Conservation (phyloP, 1,140 invertebrate species). For the Hirudo medicinalis region DNA sequence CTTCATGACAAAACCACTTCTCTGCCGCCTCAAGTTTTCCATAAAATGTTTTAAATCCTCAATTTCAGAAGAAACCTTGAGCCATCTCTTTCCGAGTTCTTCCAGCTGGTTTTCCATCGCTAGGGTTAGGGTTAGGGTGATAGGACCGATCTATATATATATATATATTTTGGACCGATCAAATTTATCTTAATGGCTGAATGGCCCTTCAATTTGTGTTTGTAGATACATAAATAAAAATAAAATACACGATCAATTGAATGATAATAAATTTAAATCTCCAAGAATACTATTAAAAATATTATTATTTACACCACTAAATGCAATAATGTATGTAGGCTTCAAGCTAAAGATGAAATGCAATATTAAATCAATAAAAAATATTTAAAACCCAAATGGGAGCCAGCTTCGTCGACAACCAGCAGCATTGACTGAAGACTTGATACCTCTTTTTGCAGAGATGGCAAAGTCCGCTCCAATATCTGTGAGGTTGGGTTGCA, state of each 20-base stretch:
- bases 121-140: no score
- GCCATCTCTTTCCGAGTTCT: slow-evolving; percentile 9
- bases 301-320: background rate
- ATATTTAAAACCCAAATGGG: background rate
- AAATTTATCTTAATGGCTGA: no score
- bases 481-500: background rate
- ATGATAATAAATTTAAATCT: background rate
- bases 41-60: background rate
- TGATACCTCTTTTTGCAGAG: background rate
- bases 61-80: background rate
- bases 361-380: background rate
- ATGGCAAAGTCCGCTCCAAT: background rate
- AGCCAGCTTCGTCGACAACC: background rate
- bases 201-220: no score
- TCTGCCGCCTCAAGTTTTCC: background rate
- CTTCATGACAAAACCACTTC: background rate
- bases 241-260: background rate
- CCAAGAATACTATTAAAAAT: background rate
- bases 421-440: background rate
- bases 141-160: no score
- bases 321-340: no score
- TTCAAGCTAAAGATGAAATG: background rate
- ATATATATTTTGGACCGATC: no score
- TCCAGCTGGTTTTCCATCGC: slow-evolving; percentile 1
- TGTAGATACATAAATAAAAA: background rate